These are phyloP conservation scores for Drosophila subobscura DNA, from an alignment of 1,140 invertebrate genomes.

Conservation along the genomic window DNA sequence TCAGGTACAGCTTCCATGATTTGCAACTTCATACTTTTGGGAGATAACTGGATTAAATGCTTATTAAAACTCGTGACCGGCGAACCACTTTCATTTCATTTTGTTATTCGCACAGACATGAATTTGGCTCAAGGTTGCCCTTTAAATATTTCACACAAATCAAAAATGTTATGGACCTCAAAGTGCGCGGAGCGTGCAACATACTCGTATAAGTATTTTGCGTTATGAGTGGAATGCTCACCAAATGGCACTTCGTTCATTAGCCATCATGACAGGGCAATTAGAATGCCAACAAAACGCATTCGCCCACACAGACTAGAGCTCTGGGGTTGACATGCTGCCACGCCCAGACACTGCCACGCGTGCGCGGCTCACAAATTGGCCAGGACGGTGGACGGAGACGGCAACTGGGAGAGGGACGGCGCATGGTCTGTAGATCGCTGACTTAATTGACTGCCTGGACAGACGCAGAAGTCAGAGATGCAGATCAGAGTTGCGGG, in stretches of 20 bases:
- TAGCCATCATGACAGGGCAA: slow-evolving; percentile 57
- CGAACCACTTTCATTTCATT: slow-evolving; percentile 42
- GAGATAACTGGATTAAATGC: slow-evolving; percentile 31
- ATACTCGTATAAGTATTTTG: slow-evolving; percentile 1
- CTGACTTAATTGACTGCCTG: slow-evolving; percentile 53
- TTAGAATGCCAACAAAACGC: slow-evolving; percentile 68
- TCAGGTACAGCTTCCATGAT: slow-evolving; percentile 17
- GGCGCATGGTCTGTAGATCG: slow-evolving; percentile 24
- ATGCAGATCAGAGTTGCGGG: slow-evolving; percentile 46
- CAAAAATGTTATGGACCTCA: slow-evolving; percentile 15
- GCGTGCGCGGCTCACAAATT: slow-evolving; percentile 13
- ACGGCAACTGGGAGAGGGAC: background rate
- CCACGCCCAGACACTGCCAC: slow-evolving; percentile 46
- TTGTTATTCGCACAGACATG: slow-evolving; percentile 39
- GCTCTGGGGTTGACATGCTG: slow-evolving; percentile 29
- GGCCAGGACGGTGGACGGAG: background rate
- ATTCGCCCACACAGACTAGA: slow-evolving; percentile 55
- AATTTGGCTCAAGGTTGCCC: slow-evolving; percentile 67
- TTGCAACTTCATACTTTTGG: slow-evolving; percentile 30
- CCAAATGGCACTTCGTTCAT: slow-evolving; percentile 35
- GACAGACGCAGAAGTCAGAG: slow-evolving; percentile 20
- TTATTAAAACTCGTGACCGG: slow-evolving; percentile 54
- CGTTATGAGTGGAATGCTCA: slow-evolving; percentile 41
- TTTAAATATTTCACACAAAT: slow-evolving; percentile 43
- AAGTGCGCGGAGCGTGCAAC: slow-evolving; percentile 46